A percentile compares a stretch with the other conserved stretches of the same genome.
These are phyloP conservation scores for Eidolon dupreanum DNA, from an alignment of 2,797 vertebrate genomes.

Conservation along the genomic window DNA sequence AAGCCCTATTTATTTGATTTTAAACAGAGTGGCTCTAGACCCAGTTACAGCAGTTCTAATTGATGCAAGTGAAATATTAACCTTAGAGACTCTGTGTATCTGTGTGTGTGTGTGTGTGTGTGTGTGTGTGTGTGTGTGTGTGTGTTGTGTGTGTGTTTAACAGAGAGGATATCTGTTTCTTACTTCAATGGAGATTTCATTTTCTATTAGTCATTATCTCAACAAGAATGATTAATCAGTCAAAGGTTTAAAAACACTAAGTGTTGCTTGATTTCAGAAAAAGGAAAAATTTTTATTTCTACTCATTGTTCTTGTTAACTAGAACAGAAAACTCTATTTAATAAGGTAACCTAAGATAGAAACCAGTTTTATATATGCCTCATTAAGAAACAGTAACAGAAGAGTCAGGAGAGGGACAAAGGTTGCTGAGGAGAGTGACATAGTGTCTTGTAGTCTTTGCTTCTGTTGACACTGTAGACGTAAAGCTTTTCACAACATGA, in stretches of 20 bases:
- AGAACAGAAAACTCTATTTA: neutral
- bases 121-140: too few relatives aligned
- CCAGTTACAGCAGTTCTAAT: neutral
- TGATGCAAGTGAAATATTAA: neutral
- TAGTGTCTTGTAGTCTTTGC: neutral
- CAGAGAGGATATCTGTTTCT: neutral
- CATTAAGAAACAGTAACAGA: neutral
- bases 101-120: neutral
- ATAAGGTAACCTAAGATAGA: neutral
- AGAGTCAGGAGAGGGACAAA: neutral
- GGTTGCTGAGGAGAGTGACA: neutral
- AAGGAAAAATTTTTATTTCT: neutral
- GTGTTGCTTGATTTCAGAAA: slow-evolving; percentile 18
- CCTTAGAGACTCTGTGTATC: neutral
- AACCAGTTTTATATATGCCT: neutral
- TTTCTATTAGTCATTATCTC: neutral
- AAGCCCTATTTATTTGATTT: slow-evolving; percentile 75
- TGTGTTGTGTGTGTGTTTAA: neutral
- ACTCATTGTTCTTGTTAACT: neutral
- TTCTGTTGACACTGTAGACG: neutral
- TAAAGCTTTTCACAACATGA: neutral
- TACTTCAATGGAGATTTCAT: neutral
- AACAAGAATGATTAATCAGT: neutral
- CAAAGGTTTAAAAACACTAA: neutral
- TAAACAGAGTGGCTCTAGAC: neutral